Evolutionary conservation across 2,113 vertebrate species (phyloP), one percentile per base, ranked within the genome.

Genomic region (Ptyas mucosa): DNA sequence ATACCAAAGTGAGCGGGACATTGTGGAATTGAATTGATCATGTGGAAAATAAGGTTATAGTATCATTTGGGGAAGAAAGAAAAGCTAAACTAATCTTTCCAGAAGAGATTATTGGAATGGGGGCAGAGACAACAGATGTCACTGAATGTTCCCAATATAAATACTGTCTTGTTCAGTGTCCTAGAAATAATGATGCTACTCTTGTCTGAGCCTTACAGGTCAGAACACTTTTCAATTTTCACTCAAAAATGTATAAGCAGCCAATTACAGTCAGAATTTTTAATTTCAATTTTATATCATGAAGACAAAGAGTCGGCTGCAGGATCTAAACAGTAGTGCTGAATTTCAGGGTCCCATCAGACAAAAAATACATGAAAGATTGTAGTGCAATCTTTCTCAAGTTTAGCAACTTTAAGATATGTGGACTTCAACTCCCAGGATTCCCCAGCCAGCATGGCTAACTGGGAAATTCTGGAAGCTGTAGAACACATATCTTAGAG

Each of bases 1-100:
- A 92, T 87, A 96, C 93, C 90, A 91, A 93, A 0, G 51, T 29
- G 69, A 88, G 94, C 94, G 87, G 86, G 94, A 95, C 0, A 9
- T 57, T 95, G 57, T 95, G 94, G 96, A 97, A 97, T 97, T 96
- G 97, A 96, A 93, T 93, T 97, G 94, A 97, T 97, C 96, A 97
- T 69, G 93, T 97, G 95, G 95, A 97, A 97, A 97, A 97, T 95
- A 95, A 93, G 87, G 89, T 94, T 96, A 96, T 91, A 93, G 85
- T 94, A 89, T 88, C 86, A 92, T 89, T 92, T 96, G 89, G 91
- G 91, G 94, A 93, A 93, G 58, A n/a, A 93, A 39, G 5, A 94
- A 81, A 95, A 96, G 20, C 81, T 87, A 34, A 94, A 87, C 85
- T 93, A 95, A 94, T 96, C 43, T 96, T 95, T 93, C 92, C 55